Conservation (phyloP, 1,140 invertebrate species). For the Tribolium madens region DNA sequence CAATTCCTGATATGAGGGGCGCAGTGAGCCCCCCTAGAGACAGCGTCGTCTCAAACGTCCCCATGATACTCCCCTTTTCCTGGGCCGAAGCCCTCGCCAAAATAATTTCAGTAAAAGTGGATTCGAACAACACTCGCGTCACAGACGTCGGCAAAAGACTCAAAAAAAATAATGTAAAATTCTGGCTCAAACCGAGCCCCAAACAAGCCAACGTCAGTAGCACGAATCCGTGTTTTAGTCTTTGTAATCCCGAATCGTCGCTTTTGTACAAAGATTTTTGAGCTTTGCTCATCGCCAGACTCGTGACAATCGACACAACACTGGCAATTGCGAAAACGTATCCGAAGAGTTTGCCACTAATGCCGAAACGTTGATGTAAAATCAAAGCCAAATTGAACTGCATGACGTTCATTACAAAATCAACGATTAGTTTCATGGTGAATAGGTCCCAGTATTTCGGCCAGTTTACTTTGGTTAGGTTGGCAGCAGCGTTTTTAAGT, state of each 20-base stretch:
- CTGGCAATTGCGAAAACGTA: constrained; percentile 42
- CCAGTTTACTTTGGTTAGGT: constrained; percentile 44
- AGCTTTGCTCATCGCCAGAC: constrained; percentile 36
- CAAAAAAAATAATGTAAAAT: constrained; percentile 34
- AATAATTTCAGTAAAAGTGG: constrained; percentile 42
- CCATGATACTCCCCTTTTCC: constrained; percentile 52
- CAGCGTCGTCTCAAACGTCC: constrained; percentile 46
- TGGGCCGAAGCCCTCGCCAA: constrained; percentile 26
- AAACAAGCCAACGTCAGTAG: constrained; percentile 45
- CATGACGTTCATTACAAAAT: constrained; percentile 40
- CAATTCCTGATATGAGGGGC: constrained; percentile 47
- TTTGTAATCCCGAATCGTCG: constrained; percentile 32
- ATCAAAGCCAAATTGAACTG: constrained; percentile 48
- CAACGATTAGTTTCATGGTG: constrained; percentile 35
- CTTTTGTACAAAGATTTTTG: constrained; percentile 45
- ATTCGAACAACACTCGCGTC: constrained; percentile 40
- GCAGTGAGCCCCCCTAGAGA: constrained; percentile 37
- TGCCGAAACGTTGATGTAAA: constrained; percentile 28
- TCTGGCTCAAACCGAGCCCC: constrained; percentile 45
- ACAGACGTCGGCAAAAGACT: constrained; percentile 41
- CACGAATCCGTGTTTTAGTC: constrained; percentile 42
- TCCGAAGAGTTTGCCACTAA: constrained; percentile 39
- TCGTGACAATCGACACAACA: constrained; percentile 6
- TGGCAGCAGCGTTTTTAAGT: constrained; percentile 37
- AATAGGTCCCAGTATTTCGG: constrained; percentile 44